Conservation (phyloP, 2,888 invertebrate genomes). For the Nomada goodeniana region DNA sequence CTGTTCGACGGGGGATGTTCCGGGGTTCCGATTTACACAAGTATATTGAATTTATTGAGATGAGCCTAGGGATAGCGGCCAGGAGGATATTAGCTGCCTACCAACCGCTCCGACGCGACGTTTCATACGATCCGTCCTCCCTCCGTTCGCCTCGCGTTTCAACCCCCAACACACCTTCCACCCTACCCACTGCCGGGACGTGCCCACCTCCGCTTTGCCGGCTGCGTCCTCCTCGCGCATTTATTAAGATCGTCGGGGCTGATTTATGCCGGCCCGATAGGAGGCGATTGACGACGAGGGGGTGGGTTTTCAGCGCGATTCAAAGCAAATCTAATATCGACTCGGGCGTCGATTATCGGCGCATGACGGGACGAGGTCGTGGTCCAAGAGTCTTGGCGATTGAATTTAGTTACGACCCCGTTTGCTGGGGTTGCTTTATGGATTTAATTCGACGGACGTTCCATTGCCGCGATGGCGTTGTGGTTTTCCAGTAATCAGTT, state of each 20-base stretch:
- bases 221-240: constrained; percentile 73
- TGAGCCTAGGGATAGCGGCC: constrained; percentile 84
- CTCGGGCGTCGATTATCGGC: constrained; percentile 63
- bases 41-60: constrained; percentile 85
- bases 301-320: constrained; percentile 72
- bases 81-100: constrained; percentile 84
- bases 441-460: too few species aligned
- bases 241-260: constrained; percentile 82
- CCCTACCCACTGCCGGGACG: constrained; percentile 8
- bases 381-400: constrained; percentile 10
- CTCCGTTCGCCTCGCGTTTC: constrained; percentile 47
- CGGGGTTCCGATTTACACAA: constrained; percentile 82
- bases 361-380: constrained; percentile 19
- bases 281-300: constrained; percentile 41
- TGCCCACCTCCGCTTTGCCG: constrained; percentile 43
- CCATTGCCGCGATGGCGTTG: too few species aligned
- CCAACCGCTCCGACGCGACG: constrained; percentile 76
- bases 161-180: constrained; percentile 41
- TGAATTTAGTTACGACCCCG: constrained; percentile 3
- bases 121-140: constrained; percentile 73
- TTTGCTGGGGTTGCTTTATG: not conserved
- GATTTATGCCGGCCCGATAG: constrained; percentile 80
- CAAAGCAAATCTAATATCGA: constrained; percentile 72
- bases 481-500: too few species aligned
- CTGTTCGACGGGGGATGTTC: constrained; percentile 58